Evolutionary conservation across 2,113 vertebrate genomes (phyloP).

Genomic region (Kryptolebias marmoratus): DNA sequence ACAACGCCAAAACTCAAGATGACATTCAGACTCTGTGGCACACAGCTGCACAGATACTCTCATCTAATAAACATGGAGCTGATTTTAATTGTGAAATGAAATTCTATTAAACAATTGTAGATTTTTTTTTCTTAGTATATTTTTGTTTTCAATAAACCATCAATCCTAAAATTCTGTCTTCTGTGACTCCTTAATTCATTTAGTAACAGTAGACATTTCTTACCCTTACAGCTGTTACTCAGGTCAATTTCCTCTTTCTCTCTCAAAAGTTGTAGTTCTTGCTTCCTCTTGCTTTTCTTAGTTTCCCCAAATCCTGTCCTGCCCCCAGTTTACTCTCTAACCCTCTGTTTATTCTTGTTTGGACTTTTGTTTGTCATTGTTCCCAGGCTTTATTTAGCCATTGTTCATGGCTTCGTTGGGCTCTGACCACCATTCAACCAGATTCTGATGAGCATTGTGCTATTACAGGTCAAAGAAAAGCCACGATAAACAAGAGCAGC

Average conservation of each 20-base stretch:
- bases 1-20: not conserved
- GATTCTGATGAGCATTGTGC: conserved; percentile 49
- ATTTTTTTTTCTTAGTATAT: not conserved
- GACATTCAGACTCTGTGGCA: not conserved
- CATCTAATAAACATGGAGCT: not conserved
- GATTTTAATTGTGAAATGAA: not conserved
- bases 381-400: conserved; percentile 59
- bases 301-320: conserved; percentile 39
- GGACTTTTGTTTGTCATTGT: conserved; percentile 55
- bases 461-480: conserved; percentile 37
- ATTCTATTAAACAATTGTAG: not conserved
- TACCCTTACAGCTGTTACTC: conserved; percentile 42
- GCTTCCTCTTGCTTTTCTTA: conserved; percentile 24
- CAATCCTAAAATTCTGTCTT: conserved; percentile 1
- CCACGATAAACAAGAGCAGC: conserved; percentile 14
- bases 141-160: not conserved
- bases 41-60: not conserved
- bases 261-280: conserved; percentile 31
- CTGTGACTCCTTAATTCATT: not conserved
- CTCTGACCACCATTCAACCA: conserved; percentile 48
- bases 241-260: conserved; percentile 27
- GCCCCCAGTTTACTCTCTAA: conserved; percentile 9
- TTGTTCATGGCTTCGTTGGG: conserved; percentile 59
- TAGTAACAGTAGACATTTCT: conserved; percentile 11
- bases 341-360: conserved; percentile 40